phyloP scores from a whole-genome alignment of 2,888 invertebrate genomes.

The Himalopsyche anomala region DNA sequence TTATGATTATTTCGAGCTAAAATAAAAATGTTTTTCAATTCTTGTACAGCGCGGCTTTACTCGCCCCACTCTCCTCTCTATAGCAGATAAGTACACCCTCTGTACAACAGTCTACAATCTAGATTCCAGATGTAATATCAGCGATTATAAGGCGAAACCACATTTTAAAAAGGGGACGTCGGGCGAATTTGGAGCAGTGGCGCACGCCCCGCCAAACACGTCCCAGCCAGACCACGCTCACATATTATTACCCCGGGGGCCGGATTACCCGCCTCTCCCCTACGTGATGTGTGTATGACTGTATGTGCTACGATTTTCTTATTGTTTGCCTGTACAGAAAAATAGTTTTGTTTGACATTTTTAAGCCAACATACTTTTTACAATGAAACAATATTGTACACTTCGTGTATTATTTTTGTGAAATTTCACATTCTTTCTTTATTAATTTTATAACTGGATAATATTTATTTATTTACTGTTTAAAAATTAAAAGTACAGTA shows the following conservation, averaged over 20 bases:
- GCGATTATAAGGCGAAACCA: slow-evolving; percentile 20
- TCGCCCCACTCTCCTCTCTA: not conserved
- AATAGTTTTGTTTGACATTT: slow-evolving; percentile 22
- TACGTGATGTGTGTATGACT: slow-evolving; percentile 16
- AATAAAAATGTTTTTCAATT: too few species aligned
- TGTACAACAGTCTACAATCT: not conserved
- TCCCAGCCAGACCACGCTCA: slow-evolving; percentile 23
- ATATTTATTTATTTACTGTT: too few species aligned
- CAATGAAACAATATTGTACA: not conserved
- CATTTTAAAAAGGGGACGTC: slow-evolving; percentile 30
- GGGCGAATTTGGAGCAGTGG: slow-evolving; percentile 31
- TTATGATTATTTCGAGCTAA: too few species aligned
- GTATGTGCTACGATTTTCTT: not conserved
- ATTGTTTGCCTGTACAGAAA: slow-evolving; percentile 17
- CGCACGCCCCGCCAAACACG: slow-evolving; percentile 30
- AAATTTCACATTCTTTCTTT: too few species aligned
- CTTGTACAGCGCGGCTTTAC: not conserved
- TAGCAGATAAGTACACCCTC: not conserved
- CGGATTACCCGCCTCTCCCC: slow-evolving; percentile 24
- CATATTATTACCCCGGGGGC: slow-evolving; percentile 34
- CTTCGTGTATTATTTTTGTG: too few species aligned
- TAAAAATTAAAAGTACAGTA: too few species aligned
- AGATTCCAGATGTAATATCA: slow-evolving; percentile 15
- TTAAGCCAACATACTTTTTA: not conserved
- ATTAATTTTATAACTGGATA: too few species aligned